Base-by-base conservation (phyloP, 2,797 vertebrate genomes). In the Zenarchopterus dispar region DNA sequence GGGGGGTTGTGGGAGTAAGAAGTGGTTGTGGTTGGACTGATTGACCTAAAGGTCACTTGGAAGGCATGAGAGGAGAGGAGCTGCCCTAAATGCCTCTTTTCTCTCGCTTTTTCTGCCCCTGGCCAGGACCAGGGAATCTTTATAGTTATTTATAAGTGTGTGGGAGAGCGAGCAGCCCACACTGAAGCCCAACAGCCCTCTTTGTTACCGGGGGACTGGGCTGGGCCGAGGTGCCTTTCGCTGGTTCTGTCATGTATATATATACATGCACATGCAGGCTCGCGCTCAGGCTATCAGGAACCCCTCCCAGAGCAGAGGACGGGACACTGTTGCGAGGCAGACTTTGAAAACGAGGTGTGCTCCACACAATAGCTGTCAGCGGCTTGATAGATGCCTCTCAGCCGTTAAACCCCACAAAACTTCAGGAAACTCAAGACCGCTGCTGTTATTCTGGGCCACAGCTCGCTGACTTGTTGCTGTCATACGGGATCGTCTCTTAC, bases 131-230 rank as follows among this genome's bases (percentile, higher is more conserved):
- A 76, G 68, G 84, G 77, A 63, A 80, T 82, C 79, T 81, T 78
- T 78, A 81, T 86, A 84, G 89, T 91, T 92, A 91, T 91, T 91
- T 91, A 91, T 88, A 86, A 89, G 88, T 15, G 80, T 89, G 88
- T 91, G 88, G 86, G 90, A 91, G 87, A 83, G 75, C 18, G 61
- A 84, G 82, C 60, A 71, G 76, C 79, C 76, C 76, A 85, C 75
- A 57, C 56, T 59, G 78, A 84, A 87, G 81, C 62, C 83, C 87
- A 82, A 70, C 78, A 70, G 62, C 79, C 65, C 67, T 87, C 75
- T 88, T 88, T 90, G 82, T 87, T 82, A 64, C 4, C 3, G 44
- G 36, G 78, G 63, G 67, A 69, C 78, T 75, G 66, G 71, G 78
- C 75, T 73, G 65, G 69, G 76, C 81, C 75, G 72, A 85, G 86